Evolutionary conservation across 2,797 vertebrate genomes (phyloP), one percentile per base, ranked within the genome.

Genomic region (Danio choprae): DNA sequence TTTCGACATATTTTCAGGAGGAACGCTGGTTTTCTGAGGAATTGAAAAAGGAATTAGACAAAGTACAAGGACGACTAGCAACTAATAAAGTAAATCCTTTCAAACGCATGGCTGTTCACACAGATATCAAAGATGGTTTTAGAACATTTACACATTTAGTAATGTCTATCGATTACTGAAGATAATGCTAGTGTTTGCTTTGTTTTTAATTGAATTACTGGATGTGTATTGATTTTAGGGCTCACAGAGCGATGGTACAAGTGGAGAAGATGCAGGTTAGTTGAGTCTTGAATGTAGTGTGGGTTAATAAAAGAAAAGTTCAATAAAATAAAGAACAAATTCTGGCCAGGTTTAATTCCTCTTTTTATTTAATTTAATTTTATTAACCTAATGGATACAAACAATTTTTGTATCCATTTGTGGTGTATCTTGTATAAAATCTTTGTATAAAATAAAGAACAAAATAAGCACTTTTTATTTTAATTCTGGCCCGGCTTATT

Each of bases 21-120:
- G 98, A 99, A 90, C 94, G 95, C 83, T 99, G 98, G 98, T 99
- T 98, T 90, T 97, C 98, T 85, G 96, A 96, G 89, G 98, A 99
- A 89, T 91, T 99, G 88, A 99, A 98, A 93, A 99, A 99, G 86
- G 98, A 99, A 91, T 92, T 99, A 91, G 97, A 98, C 90, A 99
- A 96, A 95, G 95, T 97, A 85, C 97, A 98, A 94, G 97, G 96
- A 91, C 96, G 97, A 71, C 95, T 92, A 90, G 12, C 22, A 4
- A 65, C 58, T 38, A 98, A 98, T 94, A 97, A 98, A 96, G 98
- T 99, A 99, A 98, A 96, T 96, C 88, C 89, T 94, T 95, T 90
- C 89, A 87, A 40, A 12, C 79, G 20, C n/a, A 76, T 44, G 44
- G 2, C 64, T 11, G 1, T 74, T 38, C 29, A 56, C 29, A 48